Conservation (phyloP, 2,797 vertebrate genomes). For the Mormyrops attenuatus region DNA sequence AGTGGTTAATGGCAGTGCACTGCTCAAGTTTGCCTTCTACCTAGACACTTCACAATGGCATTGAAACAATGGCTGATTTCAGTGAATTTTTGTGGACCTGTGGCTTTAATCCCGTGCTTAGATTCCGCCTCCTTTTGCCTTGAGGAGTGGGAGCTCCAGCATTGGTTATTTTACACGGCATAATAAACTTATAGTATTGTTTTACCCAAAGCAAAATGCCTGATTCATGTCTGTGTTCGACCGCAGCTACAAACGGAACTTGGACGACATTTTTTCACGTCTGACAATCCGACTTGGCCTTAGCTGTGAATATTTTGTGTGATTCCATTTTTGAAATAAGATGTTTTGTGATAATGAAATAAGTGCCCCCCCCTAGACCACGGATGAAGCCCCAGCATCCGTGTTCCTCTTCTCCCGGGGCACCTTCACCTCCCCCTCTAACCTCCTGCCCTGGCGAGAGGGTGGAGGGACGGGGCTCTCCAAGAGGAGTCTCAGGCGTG, state of each 20-base stretch:
- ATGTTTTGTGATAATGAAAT: not conserved
- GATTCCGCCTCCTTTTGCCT: not conserved
- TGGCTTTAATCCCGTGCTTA: not conserved
- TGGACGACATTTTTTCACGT: not conserved
- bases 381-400: conserved; percentile 46
- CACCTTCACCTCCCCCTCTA: conserved; percentile 62
- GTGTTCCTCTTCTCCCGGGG: conserved; percentile 77
- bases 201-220: not conserved
- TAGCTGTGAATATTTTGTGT: not conserved
- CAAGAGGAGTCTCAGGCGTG: conserved; percentile 64
- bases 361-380: conserved; percentile 40
- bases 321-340: not conserved
- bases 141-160: not conserved
- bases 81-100: not conserved
- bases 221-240: not conserved
- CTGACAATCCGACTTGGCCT: not conserved
- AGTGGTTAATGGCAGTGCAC: not conserved
- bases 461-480: conserved; percentile 50
- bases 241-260: not conserved
- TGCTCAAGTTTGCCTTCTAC: not conserved
- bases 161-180: not conserved
- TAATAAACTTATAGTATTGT: not conserved
- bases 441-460: conserved; percentile 78
- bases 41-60: not conserved
- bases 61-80: not conserved